Percentiles rank a stretch among this genome's conserved stretches.
These are phyloP conservation scores for Pelmatolapia mariae DNA, from an alignment of 2,113 vertebrate genomes.

Conservation along the genomic window DNA sequence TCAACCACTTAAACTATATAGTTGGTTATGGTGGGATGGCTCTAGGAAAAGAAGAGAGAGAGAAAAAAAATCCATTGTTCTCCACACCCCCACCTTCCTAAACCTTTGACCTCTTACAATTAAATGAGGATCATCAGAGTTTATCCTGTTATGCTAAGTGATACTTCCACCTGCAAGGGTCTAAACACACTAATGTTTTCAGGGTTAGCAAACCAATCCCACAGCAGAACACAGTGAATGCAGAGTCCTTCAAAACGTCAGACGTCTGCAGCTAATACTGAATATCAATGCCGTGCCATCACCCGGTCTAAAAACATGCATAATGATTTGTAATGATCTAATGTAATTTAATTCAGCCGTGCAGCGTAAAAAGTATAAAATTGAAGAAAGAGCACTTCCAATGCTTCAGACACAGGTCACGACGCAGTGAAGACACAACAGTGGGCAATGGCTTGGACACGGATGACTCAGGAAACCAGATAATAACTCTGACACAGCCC, in stretches of 20 bases:
- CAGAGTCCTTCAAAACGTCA: neutral
- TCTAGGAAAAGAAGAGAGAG: neutral
- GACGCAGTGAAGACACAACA: neutral
- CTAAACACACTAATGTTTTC: slow-evolving; percentile 21
- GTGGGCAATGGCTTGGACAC: neutral
- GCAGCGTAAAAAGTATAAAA: neutral
- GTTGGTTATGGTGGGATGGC: neutral
- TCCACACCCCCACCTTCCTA: neutral
- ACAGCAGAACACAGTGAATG: neutral
- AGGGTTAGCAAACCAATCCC: slow-evolving; percentile 9
- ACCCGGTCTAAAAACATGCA: neutral
- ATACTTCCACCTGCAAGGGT: slow-evolving; percentile 34
- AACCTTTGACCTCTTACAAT: slow-evolving; percentile 27
- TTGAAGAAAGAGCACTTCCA: neutral
- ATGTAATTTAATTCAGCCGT: neutral
- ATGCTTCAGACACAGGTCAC: neutral
- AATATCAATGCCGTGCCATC: neutral
- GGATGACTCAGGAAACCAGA: neutral
- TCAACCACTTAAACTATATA: neutral
- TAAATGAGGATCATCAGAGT: slow-evolving; percentile 41
- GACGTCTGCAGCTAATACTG: neutral
- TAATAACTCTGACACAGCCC: neutral
- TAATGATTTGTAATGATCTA: neutral
- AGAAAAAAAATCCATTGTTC: neutral
- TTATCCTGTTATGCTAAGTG: slow-evolving; percentile 35